A percentile compares a stretch with the other conserved stretches of the same genome.
These are phyloP conservation scores for Drosophila limbata DNA, from an alignment of 2,888 invertebrate genomes.

Conservation along the genomic window DNA sequence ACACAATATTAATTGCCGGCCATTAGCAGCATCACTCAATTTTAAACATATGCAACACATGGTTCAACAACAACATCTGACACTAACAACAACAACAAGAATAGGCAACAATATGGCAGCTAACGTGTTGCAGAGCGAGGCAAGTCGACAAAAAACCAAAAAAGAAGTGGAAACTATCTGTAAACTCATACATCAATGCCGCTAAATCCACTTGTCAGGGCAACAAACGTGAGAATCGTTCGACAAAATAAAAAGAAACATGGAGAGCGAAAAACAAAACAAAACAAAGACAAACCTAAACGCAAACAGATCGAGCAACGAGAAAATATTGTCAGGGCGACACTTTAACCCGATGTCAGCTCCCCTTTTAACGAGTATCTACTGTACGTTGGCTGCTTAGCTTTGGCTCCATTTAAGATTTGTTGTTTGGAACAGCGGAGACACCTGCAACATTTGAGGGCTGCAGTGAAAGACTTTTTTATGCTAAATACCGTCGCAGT, in stretches of 20 bases:
- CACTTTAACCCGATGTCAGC: slow-evolving; percentile 70
- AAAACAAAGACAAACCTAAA: slow-evolving; percentile 64
- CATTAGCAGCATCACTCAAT: slow-evolving; percentile 79
- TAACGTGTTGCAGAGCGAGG: slow-evolving; percentile 15
- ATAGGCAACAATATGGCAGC: slow-evolving; percentile 9
- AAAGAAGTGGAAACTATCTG: slow-evolving; percentile 70
- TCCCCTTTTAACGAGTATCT: slow-evolving; percentile 30
- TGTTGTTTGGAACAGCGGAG: slow-evolving; percentile 51
- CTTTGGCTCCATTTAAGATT: slow-evolving; percentile 58
- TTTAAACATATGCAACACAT: slow-evolving; percentile 66
- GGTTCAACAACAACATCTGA: slow-evolving; percentile 16
- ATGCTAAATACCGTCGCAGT: slow-evolving; percentile 76
- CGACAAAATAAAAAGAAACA: slow-evolving; percentile 29
- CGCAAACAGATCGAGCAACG: slow-evolving; percentile 67
- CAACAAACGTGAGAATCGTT: slow-evolving; percentile 79
- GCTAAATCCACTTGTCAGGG: slow-evolving; percentile 80
- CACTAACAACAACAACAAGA: slow-evolving; percentile 20
- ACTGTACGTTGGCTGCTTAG: slow-evolving; percentile 33
- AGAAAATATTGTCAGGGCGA: slow-evolving; percentile 76
- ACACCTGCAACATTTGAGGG: slow-evolving; percentile 74
- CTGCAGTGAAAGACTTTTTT: slow-evolving; percentile 75
- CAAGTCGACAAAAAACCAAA: neutral
- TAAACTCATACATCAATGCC: slow-evolving; percentile 78
- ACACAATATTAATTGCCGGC: slow-evolving; percentile 70
- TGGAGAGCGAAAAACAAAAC: slow-evolving; percentile 29